Evolutionary conservation across 92 coral and sea anemone species (phyloP).

Genomic region (Bergia sp.): DNA sequence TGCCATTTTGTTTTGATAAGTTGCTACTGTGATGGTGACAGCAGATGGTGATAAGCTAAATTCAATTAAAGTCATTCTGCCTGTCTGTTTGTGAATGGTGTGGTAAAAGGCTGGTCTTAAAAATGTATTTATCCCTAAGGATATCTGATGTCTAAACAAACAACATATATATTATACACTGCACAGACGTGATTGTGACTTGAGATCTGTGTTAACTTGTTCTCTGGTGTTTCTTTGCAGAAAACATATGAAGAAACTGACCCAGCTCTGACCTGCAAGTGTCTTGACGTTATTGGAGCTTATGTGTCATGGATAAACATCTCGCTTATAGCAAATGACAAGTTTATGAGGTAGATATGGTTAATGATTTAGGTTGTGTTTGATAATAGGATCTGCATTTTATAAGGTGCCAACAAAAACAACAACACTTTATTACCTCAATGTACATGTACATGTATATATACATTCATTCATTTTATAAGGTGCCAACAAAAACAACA

Average conservation of each 20-base stretch:
- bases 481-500: too few relatives aligned
- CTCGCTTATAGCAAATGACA: conserved; percentile 88
- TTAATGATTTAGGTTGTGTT: too few relatives aligned
- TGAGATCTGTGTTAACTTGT: background rate
- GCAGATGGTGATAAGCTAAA: too few relatives aligned
- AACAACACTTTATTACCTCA: too few relatives aligned
- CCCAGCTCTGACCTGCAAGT: conserved; percentile 78
- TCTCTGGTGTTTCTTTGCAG: conserved; percentile 41
- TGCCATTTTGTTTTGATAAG: too few relatives aligned
- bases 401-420: background rate
- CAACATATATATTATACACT: background rate
- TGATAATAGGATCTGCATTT: background rate
- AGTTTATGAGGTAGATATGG: conserved; percentile 78
- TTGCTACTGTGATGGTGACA: too few relatives aligned
- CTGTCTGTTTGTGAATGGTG: background rate
- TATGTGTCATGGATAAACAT: conserved; percentile 98
- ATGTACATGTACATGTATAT: too few relatives aligned
- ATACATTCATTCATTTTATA: too few relatives aligned
- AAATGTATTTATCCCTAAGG: background rate
- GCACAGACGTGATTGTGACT: too few relatives aligned
- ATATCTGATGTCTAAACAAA: background rate
- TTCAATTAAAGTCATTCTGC: too few relatives aligned
- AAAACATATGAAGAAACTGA: conserved; percentile 77
- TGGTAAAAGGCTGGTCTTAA: background rate
- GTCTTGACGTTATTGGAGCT: conserved; percentile 91